A percentile compares a stretch with the other conserved stretches of the same genome.
phyloP scores from a whole-genome alignment of 2,113 vertebrate genomes.

The Spermophilus dauricus region DNA sequence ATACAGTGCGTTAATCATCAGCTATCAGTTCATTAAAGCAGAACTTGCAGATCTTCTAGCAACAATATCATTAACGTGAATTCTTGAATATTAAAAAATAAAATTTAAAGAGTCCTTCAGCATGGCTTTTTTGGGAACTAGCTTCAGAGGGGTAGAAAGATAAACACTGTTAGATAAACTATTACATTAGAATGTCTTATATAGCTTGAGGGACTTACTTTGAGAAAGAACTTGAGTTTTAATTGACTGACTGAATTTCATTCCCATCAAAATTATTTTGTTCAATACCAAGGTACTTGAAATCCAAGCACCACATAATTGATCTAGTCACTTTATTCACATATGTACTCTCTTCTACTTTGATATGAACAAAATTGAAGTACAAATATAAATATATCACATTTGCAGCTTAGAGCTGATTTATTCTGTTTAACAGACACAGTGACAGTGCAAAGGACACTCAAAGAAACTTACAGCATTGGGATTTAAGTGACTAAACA shows the following conservation, averaged over 20 bases:
- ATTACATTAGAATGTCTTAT: neutral
- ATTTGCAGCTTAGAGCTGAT: neutral
- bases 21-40: neutral
- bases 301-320: neutral
- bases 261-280: conserved; percentile 13
- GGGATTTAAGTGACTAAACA: neutral
- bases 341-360: neutral
- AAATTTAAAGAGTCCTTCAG: neutral
- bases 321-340: neutral
- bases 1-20: neutral
- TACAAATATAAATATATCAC: conserved; percentile 18
- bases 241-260: neutral
- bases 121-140: neutral
- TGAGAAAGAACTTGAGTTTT: neutral
- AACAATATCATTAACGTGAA: neutral
- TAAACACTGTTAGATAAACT: neutral
- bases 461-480: neutral
- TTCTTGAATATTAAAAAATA: conserved; percentile 9
- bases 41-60: neutral
- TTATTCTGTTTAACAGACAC: neutral
- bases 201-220: neutral
- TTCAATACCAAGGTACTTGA: neutral
- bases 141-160: neutral
- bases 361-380: neutral
- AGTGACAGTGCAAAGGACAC: neutral